Evolutionary conservation across 2,888 invertebrate species (phyloP).

Genomic region (Empis stercorea): DNA sequence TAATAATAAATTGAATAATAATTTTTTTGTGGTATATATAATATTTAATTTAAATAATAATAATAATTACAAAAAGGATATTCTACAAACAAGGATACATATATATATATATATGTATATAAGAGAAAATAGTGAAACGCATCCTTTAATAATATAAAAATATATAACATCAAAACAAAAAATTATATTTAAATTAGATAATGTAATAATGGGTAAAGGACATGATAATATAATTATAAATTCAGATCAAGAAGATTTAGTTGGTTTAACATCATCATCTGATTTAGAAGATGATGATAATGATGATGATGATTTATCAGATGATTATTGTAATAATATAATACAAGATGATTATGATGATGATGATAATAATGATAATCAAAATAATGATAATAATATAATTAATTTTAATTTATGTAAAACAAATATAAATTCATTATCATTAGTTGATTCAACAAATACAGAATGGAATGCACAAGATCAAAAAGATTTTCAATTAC

Average conservation of each 20-base stretch:
- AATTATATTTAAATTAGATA: not conserved
- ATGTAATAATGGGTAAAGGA: conserved; percentile 1
- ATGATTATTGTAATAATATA: not conserved
- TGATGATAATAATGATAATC: not conserved
- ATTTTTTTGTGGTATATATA: no score
- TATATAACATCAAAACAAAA: no score
- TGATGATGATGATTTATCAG: conserved; percentile 1
- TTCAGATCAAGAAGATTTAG: conserved; percentile 1
- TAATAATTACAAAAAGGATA: no score
- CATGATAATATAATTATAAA: not conserved
- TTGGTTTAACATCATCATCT: not conserved
- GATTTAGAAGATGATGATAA: conserved; percentile 1
- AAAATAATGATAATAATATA: not conserved
- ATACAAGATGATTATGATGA: not conserved
- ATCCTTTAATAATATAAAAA: no score
- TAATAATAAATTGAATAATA: no score
- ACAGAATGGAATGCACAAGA: not conserved
- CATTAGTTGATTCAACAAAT: not conserved
- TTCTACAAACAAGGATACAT: no score
- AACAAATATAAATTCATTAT: conserved; percentile 1
- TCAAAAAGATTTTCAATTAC: conserved; percentile 2
- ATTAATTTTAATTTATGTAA: conserved; percentile 1
- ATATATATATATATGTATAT: no score
- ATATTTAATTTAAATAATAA: no score
- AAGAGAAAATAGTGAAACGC: no score